phyloP scores from a whole-genome alignment of 2,113 vertebrate genomes.

The Corvus hawaiiensis region DNA sequence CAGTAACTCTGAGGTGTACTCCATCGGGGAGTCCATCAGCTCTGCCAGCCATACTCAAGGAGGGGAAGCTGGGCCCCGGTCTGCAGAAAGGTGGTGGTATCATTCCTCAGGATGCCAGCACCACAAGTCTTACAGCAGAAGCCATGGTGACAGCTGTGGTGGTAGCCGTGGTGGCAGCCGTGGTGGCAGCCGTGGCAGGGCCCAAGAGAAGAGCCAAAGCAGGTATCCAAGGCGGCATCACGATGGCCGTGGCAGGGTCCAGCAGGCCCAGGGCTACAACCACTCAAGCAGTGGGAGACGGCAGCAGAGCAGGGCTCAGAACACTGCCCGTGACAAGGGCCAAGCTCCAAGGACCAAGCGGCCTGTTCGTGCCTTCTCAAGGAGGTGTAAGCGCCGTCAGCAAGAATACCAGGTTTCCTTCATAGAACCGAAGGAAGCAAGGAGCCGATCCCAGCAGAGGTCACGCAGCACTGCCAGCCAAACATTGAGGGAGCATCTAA shows the following conservation, averaged over 20 bases:
- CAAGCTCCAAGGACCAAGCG: background rate
- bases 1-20: background rate
- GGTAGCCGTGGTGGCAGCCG: background rate
- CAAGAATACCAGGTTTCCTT: background rate
- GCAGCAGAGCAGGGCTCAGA: background rate
- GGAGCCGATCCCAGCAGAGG: background rate
- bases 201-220: background rate
- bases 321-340: background rate
- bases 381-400: background rate
- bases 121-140: background rate
- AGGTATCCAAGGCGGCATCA: background rate
- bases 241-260: rapidly evolving
- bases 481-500: background rate
- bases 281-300: background rate
- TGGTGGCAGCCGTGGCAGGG: background rate
- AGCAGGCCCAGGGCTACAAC: background rate
- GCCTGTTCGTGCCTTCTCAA: rapidly evolving
- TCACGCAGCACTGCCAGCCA: background rate
- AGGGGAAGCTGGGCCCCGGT: rapidly evolving
- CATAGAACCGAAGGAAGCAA: background rate
- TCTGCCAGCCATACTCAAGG: background rate
- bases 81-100: background rate
- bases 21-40: rapidly evolving
- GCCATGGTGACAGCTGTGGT: background rate
- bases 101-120: background rate